Conservation (phyloP, 2,888 invertebrate species). For the Folsomia manolachei region DNA sequence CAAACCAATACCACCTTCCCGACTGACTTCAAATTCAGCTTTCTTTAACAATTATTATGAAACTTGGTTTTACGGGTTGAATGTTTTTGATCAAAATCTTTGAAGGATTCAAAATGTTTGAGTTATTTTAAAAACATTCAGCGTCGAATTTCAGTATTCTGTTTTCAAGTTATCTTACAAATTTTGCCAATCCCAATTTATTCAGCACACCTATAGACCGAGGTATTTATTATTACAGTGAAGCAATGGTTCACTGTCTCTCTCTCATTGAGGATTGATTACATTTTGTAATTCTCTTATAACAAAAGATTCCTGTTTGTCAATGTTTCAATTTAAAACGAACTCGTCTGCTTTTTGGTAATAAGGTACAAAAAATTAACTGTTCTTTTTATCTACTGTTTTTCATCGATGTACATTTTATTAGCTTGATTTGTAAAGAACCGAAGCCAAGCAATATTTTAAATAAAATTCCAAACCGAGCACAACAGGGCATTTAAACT, state of each 20-base stretch:
- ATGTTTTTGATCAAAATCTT: background rate
- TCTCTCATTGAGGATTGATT: too few relatives aligned
- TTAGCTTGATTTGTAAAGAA: constrained; percentile 22
- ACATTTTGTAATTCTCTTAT: background rate
- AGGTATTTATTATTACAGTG: background rate
- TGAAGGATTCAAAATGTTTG: background rate
- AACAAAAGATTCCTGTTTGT: background rate
- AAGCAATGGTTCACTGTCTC: too few relatives aligned
- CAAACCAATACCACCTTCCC: background rate
- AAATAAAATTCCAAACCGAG: constrained; percentile 18
- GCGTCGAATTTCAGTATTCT: background rate
- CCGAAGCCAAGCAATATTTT: constrained; percentile 18
- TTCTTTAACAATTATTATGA: too few relatives aligned
- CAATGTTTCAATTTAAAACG: too few relatives aligned
- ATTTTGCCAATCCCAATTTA: too few relatives aligned
- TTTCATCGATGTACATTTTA: constrained; percentile 17
- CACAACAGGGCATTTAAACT: background rate
- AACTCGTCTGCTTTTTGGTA: background rate
- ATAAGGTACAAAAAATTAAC: constrained; percentile 1
- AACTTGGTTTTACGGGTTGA: constrained; percentile 5
- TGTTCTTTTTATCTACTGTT: background rate
- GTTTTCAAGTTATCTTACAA: background rate
- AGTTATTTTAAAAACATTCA: background rate
- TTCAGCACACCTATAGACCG: too few relatives aligned
- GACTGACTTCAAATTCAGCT: background rate